Conservation (phyloP, 2,888 invertebrate species). For the Chesias legatella region DNA sequence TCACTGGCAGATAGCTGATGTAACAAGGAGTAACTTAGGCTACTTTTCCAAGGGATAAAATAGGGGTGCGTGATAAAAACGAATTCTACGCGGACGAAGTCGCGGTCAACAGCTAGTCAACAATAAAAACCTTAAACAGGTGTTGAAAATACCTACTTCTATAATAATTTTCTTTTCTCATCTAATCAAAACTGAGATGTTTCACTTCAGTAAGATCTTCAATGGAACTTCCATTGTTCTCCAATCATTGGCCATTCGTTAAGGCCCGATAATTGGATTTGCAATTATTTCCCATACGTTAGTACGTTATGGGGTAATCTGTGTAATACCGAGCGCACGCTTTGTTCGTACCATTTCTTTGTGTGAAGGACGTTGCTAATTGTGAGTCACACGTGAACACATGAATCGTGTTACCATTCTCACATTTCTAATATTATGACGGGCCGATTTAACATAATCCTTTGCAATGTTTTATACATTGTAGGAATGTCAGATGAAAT, state of each 20-base stretch:
- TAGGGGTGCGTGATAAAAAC: too few species aligned
- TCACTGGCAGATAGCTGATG: too few species aligned
- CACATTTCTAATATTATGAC: constrained; percentile 3
- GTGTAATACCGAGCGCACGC: not conserved
- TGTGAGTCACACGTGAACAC: constrained; percentile 4
- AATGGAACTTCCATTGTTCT: constrained; percentile 13
- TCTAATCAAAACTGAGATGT: constrained; percentile 1
- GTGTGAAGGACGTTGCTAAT: constrained; percentile 19
- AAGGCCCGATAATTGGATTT: constrained; percentile 13
- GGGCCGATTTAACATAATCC: not conserved
- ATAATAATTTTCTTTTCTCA: constrained; percentile 5
- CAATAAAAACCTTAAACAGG: too few species aligned
- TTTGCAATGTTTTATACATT: too few species aligned
- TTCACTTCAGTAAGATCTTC: constrained; percentile 6
- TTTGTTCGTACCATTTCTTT: constrained; percentile 27
- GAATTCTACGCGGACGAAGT: too few species aligned
- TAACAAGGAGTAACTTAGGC: too few species aligned
- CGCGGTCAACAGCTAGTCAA: too few species aligned
- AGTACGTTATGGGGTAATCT: constrained; percentile 4
- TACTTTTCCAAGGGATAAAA: too few species aligned
- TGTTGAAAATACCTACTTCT: not conserved
- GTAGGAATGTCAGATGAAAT: too few species aligned
- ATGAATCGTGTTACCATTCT: constrained; percentile 11
- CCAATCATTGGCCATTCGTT: constrained; percentile 14
- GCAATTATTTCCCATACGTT: constrained; percentile 18